These are phyloP conservation scores for Anas flavirostris DNA, from an alignment of 2,797 vertebrate species.

Conservation along the genomic window DNA sequence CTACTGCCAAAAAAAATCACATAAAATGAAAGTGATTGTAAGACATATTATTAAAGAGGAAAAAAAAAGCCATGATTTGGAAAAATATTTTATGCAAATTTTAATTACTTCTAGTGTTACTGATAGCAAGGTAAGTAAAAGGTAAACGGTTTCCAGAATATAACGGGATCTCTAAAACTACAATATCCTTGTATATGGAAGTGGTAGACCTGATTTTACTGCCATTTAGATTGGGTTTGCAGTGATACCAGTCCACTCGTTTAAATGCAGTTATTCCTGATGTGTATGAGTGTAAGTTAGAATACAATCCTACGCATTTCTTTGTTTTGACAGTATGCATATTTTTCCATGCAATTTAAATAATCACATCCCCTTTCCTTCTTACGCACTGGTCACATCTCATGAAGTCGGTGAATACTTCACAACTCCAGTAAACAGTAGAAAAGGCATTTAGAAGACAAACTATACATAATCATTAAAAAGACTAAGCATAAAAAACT, in stretches of 20 bases:
- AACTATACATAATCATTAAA: constrained; percentile 37
- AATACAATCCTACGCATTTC: background rate
- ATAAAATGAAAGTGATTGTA: background rate
- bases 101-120: background rate
- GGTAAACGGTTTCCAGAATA: background rate
- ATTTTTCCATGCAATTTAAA: constrained; percentile 56
- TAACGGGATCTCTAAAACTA: background rate
- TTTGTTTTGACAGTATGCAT: constrained; percentile 34
- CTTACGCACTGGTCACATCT: constrained; percentile 1
- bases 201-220: background rate
- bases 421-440: constrained; percentile 25
- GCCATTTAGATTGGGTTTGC: background rate
- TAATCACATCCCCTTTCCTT: constrained; percentile 16
- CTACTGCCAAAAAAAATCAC: background rate
- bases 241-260: background rate
- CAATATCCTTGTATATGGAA: background rate
- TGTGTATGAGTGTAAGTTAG: background rate
- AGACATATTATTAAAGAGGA: background rate
- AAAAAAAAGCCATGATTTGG: background rate
- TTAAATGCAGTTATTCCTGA: background rate
- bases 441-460: constrained; percentile 24
- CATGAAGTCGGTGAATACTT: constrained; percentile 40
- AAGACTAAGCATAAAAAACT: constrained; percentile 22
- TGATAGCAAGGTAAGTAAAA: background rate
- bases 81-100: background rate